Conservation (phyloP, 2,113 vertebrate species). For the Phyllostomus hastatus region DNA sequence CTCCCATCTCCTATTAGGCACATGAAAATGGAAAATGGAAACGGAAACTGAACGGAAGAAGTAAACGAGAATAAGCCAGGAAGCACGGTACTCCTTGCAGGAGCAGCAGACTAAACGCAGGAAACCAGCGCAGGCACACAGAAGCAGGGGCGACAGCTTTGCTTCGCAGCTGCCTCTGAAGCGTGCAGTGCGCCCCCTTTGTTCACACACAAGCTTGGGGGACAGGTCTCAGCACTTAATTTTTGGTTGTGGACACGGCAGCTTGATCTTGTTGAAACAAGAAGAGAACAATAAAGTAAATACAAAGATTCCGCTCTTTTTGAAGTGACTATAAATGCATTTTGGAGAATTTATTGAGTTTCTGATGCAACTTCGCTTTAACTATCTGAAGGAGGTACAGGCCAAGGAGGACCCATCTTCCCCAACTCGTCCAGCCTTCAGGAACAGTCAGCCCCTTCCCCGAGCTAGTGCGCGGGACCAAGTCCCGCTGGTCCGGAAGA, state of each 20-base stretch:
- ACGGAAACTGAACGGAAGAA: not conserved
- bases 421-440: not conserved
- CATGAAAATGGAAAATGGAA: not conserved
- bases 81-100: not conserved
- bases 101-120: not conserved
- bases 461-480: fast-evolving
- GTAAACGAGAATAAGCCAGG: not conserved
- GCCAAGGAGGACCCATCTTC: not conserved
- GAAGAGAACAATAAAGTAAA: not conserved
- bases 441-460: not conserved
- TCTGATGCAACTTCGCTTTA: not conserved
- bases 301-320: not conserved
- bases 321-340: not conserved
- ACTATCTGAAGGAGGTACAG: not conserved
- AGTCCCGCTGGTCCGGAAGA: conserved; percentile 80
- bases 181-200: not conserved
- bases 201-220: not conserved
- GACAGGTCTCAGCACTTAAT: not conserved
- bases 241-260: not conserved
- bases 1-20: not conserved
- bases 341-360: not conserved
- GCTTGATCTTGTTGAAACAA: not conserved
- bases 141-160: not conserved
- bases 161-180: too few species aligned
- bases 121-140: not conserved